These are phyloP conservation scores for Megastigmus dorsalis DNA, from an alignment of 2,888 invertebrate genomes.

Conservation along the genomic window DNA sequence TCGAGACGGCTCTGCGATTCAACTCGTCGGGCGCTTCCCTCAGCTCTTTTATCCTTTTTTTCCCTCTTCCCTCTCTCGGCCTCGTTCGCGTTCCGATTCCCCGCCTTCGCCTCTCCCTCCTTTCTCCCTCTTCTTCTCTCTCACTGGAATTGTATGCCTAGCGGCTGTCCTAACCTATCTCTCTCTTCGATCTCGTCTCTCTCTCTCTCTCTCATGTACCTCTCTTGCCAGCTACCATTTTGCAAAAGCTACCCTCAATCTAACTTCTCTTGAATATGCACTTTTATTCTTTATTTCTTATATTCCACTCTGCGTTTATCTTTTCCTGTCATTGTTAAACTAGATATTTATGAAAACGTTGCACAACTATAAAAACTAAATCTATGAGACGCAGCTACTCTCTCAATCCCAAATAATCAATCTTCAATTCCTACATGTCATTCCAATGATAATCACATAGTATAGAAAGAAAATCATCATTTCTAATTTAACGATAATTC, in stretches of 20 bases:
- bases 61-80: not conserved
- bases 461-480: too few species aligned
- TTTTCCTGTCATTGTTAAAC: not conserved
- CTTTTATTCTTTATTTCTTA: not conserved
- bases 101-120: not conserved
- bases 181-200: slow-evolving; percentile 18
- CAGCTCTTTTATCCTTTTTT: not conserved
- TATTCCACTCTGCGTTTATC: too few species aligned
- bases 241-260: slow-evolving; percentile 18
- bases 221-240: not conserved
- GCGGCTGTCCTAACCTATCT: slow-evolving; percentile 30
- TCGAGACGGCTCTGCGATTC: not conserved
- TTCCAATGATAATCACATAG: too few species aligned
- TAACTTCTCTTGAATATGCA: not conserved
- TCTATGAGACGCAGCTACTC: too few species aligned
- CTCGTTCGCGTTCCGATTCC: slow-evolving; percentile 29
- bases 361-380: too few species aligned
- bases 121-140: not conserved
- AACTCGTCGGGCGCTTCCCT: not conserved
- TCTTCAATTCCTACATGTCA: too few species aligned
- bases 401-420: too few species aligned
- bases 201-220: not conserved
- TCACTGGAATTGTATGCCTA: slow-evolving; percentile 8
- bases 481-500: too few species aligned
- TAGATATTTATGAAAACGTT: too few species aligned